A percentile compares a stretch with the other conserved stretches of the same genome.
phyloP scores from a whole-genome alignment of 53 echinoderm and acorn worm genomes.

The Mesocentrotus franciscanus region DNA sequence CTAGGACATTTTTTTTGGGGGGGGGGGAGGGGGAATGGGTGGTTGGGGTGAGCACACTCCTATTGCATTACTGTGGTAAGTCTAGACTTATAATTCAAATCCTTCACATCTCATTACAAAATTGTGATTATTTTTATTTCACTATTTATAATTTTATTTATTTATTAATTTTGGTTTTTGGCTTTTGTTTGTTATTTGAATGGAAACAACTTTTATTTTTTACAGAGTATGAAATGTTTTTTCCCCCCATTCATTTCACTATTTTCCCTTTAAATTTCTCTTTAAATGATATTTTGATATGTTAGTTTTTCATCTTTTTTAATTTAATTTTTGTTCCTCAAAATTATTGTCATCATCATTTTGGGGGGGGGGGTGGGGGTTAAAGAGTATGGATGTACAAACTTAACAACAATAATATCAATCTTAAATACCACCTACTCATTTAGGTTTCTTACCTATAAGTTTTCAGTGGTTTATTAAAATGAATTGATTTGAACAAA shows the following conservation, averaged over 20 bases:
- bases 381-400: not conserved
- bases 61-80: not conserved
- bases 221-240: too few species aligned
- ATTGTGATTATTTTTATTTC: too few species aligned
- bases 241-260: too few species aligned
- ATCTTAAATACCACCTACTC: not conserved
- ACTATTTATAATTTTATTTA: too few species aligned
- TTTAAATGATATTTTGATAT: too few species aligned
- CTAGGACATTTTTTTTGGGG: not conserved
- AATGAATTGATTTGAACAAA: slow-evolving; percentile 19
- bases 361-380: not conserved
- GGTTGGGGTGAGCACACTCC: not conserved
- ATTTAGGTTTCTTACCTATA: not conserved
- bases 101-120: too few species aligned
- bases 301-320: not conserved
- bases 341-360: not conserved
- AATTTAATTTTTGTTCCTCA: not conserved
- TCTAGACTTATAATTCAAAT: too few species aligned
- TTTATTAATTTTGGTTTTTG: too few species aligned
- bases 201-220: too few species aligned
- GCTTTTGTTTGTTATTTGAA: too few species aligned
- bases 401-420: not conserved
- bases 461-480: not conserved
- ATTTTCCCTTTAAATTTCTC: too few species aligned
- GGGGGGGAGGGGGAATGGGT: not conserved